Conservation (phyloP, 2,113 vertebrate species). For the Nerophis ophidion region DNA sequence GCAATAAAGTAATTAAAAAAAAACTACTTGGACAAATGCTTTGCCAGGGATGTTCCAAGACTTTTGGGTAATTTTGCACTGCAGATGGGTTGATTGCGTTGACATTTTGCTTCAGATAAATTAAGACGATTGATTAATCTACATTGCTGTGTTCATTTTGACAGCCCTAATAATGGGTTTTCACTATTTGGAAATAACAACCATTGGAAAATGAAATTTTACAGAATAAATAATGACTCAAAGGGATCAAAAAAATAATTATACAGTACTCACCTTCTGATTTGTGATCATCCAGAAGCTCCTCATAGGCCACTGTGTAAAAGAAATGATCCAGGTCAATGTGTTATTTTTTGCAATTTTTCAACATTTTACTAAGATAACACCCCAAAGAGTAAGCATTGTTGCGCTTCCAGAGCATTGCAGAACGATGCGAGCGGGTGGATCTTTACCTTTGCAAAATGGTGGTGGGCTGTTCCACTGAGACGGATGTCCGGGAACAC, state of each 20-base stretch:
- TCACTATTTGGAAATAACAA: no score
- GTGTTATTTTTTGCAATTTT: background rate
- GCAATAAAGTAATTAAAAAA: no score
- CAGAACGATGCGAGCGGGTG: background rate
- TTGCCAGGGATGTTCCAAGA: no score
- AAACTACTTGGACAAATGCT: no score
- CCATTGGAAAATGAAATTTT: background rate
- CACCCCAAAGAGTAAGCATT: background rate
- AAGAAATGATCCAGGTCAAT: slow-evolving; percentile 3
- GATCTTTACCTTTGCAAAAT: slow-evolving; percentile 82
- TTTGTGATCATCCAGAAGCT: slow-evolving; percentile 85
- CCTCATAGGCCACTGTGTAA: slow-evolving; percentile 81
- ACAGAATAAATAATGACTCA: background rate
- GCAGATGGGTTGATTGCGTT: no score
- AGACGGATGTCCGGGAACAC: slow-evolving; percentile 84
- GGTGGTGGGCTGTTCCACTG: slow-evolving; percentile 90
- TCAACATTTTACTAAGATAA: no score
- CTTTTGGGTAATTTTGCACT: no score
- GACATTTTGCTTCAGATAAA: no score
- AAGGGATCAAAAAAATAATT: no score
- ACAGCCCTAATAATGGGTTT: no score
- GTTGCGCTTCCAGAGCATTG: background rate
- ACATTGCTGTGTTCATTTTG: no score
- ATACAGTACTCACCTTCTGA: slow-evolving; percentile 73
- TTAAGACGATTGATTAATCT: no score